Evolutionary conservation across 2,797 vertebrate genomes (phyloP), one percentile per base, ranked within the genome.

Genomic region (Myoxocephalus aenaeus): DNA sequence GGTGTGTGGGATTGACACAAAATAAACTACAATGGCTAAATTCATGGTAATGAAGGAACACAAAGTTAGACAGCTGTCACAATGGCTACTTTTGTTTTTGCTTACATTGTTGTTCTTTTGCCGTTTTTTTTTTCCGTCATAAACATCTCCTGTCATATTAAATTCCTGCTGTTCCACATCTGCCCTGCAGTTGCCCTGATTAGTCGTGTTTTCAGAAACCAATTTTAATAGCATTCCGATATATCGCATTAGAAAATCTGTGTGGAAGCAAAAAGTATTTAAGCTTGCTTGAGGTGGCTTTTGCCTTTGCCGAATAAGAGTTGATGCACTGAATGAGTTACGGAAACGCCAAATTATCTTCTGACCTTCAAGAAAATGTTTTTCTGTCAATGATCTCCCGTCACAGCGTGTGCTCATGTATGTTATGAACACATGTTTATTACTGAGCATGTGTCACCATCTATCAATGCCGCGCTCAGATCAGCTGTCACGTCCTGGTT

Each of bases 401-500:
- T 29, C 65, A 54, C n/a, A 9, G 62, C 42, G 4, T 64, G 48
- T 29, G 48, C n/a, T 54, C 14, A 15, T 22, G 25, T 50, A 25
- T 36, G 20, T 59, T 32, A 7, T 13, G 4, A 50, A 54, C 75
- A 50, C 29, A 3, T 2, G 4, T 77, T 65, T 73, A 42, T 75
- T 63, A 38, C 73, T 27, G 3, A 76, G 40, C 17, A 9, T 25
- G 38, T 65, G 32, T 53, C 70, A 59, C 34, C 40, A 57, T 70
- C 59, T 64, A 65, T 56, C 20, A 5, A 15, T 38, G 65, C 67
- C 0, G 1, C 27, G 1, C 62, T 65, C 64, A 65, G 56, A 66
- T 78, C 77, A 20, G 9, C 87, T 82, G 73, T 86, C 86, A 73
- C 84, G 70, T 69, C 56, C 58, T 25, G 34, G 82, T 17, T 73